Evolutionary conservation across 1,140 invertebrate genomes (phyloP).

Genomic region (Limonius californicus): DNA sequence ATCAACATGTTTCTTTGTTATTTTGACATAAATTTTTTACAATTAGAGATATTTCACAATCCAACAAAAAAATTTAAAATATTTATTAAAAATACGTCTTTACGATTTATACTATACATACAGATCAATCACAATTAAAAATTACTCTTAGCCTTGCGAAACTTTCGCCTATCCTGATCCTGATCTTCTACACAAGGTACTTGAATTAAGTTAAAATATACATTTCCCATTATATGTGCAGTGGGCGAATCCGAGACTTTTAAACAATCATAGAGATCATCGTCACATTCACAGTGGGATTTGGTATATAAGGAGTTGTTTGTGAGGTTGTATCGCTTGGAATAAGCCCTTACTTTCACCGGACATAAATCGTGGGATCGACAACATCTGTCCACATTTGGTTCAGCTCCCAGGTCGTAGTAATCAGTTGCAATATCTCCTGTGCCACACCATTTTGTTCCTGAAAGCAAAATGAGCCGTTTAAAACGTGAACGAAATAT

Average conservation of each 20-base stretch:
- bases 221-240: conserved; percentile 73
- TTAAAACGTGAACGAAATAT: too few relatives aligned
- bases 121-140: conserved; percentile 25
- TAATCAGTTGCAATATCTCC: conserved; percentile 80
- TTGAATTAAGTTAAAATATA: conserved; percentile 83
- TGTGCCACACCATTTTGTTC: conserved; percentile 86
- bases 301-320: conserved; percentile 85
- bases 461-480: conserved; percentile 55
- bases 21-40: too few relatives aligned
- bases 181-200: conserved; percentile 70
- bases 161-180: conserved; percentile 41
- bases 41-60: not conserved
- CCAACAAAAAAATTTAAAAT: not conserved
- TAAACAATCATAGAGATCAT: conserved; percentile 75
- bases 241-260: conserved; percentile 66
- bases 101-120: too few relatives aligned
- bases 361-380: conserved; percentile 79
- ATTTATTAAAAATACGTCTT: too few relatives aligned
- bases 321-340: conserved; percentile 70
- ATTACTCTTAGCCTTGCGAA: conserved; percentile 35
- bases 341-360: conserved; percentile 69
- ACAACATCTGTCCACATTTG: conserved; percentile 76
- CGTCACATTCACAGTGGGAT: conserved; percentile 83
- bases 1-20: too few relatives aligned
- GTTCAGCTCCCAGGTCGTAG: conserved; percentile 71